These are phyloP conservation scores for Diplogasteroides magnus DNA, from an alignment of 1,140 invertebrate genomes.

Conservation along the genomic window DNA sequence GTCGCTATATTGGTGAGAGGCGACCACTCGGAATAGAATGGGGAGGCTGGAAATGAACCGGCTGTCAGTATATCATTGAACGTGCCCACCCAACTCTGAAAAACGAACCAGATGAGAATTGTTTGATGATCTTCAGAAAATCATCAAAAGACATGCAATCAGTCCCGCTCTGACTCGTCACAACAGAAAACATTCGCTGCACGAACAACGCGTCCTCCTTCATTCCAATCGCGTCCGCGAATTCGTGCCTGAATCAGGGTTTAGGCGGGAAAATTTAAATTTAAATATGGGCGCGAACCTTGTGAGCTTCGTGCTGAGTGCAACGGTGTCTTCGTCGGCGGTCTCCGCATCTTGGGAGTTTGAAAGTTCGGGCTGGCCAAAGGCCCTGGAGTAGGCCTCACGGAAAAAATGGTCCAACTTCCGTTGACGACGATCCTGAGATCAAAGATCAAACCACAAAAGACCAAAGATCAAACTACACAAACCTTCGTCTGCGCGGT, in stretches of 20 bases:
- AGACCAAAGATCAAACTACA: no score
- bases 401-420: constrained; percentile 95
- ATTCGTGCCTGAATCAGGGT: constrained; percentile 56
- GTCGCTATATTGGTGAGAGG: no score
- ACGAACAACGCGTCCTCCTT: constrained; percentile 92
- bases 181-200: constrained; percentile 89
- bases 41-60: no score
- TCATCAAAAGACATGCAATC: not conserved
- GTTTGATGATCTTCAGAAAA: not conserved
- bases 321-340: no score
- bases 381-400: constrained; percentile 77
- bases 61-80: no score
- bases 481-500: constrained; percentile 82
- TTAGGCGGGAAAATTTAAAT: not conserved
- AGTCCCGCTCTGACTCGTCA: not conserved
- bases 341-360: no score
- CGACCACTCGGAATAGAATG: no score
- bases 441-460: no score
- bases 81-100: no score
- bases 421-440: constrained; percentile 78
- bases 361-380: constrained; percentile 41
- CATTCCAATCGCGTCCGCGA: constrained; percentile 94
- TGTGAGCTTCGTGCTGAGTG: no score
- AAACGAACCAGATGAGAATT: not conserved
- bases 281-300: no score